Conservation (phyloP, 2,113 vertebrate species). For the Pelodiscus sinensis region DNA sequence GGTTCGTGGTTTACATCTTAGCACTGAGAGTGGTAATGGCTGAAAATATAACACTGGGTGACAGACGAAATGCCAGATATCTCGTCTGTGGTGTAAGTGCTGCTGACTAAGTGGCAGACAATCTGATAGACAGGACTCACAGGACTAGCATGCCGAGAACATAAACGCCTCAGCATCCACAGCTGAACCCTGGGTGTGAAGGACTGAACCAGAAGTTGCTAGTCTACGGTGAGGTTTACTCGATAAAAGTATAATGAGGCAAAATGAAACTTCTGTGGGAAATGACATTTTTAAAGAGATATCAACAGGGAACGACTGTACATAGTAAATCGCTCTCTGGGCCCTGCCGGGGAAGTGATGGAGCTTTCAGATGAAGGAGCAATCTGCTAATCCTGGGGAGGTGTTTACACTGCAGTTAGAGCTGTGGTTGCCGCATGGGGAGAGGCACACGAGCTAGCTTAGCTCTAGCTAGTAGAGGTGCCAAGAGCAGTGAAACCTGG, state of each 20-base stretch:
- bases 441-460: neutral
- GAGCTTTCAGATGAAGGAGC: neutral
- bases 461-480: neutral
- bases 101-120: conserved; percentile 18
- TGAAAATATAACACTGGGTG: no score
- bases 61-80: rapidly evolving
- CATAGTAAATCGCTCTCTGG: rapidly evolving
- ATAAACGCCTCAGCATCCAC: conserved; percentile 47
- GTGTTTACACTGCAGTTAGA: neutral
- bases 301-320: neutral
- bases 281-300: neutral
- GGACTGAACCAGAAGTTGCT: neutral
- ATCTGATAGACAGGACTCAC: rapidly evolving
- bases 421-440: neutral
- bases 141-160: neutral
- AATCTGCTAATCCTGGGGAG: neutral
- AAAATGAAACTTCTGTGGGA: neutral
- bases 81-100: neutral
- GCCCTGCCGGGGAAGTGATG: neutral
- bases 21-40: no score
- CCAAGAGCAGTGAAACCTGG: neutral
- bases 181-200: neutral
- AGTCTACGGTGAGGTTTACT: neutral
- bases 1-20: neutral
- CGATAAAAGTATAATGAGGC: conserved; percentile 7